These are phyloP conservation scores for Pelodytes ibericus DNA, from an alignment of 2,797 vertebrate genomes.

Conservation along the genomic window DNA sequence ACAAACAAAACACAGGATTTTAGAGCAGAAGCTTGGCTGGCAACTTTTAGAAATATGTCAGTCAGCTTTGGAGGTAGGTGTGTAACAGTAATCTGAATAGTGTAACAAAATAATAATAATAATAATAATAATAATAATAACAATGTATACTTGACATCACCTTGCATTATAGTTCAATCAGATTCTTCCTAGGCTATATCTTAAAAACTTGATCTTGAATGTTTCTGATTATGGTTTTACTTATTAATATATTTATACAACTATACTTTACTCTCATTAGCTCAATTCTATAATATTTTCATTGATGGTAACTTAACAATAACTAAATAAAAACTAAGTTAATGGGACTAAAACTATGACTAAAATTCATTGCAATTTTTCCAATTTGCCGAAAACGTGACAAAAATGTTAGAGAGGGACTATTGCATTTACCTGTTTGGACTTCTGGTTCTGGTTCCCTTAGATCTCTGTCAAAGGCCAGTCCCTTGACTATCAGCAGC, in stretches of 20 bases:
- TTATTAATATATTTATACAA: too few species aligned
- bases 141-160: constrained; percentile 14
- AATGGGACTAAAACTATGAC: too few species aligned
- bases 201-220: constrained; percentile 34
- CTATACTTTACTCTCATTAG: constrained; percentile 41
- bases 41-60: constrained; percentile 14
- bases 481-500: too few species aligned
- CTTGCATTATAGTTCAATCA: constrained; percentile 1
- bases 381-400: too few species aligned
- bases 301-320: too few species aligned
- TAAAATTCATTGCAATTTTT: too few species aligned
- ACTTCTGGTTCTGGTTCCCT: too few species aligned
- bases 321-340: too few species aligned
- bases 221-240: too few species aligned
- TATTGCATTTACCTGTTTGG: too few species aligned
- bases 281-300: constrained; percentile 38
- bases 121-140: constrained; percentile 26
- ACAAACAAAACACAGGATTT: constrained; percentile 22
- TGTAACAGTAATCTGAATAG: not conserved
- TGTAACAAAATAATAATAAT: not conserved
- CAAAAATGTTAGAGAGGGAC: too few species aligned
- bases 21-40: not conserved
- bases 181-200: constrained; percentile 18
- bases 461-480: too few species aligned
- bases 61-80: constrained; percentile 6